Percentiles rank a stretch among this genome's conserved stretches.
These are phyloP conservation scores for Eledone cirrhosa DNA, from an alignment of 2,888 invertebrate genomes.

Conservation along the genomic window DNA sequence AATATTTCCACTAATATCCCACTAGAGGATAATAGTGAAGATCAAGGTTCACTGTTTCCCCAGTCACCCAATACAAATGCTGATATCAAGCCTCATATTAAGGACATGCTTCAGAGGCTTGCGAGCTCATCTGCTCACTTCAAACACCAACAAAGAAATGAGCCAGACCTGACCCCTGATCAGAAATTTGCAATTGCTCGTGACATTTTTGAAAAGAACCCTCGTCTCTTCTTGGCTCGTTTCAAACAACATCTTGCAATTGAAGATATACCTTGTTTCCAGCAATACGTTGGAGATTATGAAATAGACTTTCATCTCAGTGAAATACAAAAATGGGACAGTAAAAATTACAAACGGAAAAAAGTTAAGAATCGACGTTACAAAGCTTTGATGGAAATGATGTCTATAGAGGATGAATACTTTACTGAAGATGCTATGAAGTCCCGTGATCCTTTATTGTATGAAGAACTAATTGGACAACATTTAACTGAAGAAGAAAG, in stretches of 20 bases:
- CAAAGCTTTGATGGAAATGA: slow-evolving; percentile 80
- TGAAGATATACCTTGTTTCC: slow-evolving; percentile 79
- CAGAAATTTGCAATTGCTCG: slow-evolving; percentile 79
- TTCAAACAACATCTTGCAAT: slow-evolving; percentile 79
- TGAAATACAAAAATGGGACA: slow-evolving; percentile 64
- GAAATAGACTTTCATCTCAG: slow-evolving; percentile 75
- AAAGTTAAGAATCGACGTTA: slow-evolving; percentile 79
- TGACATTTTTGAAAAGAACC: slow-evolving; percentile 75
- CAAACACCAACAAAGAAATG: slow-evolving; percentile 83
- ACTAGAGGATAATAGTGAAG: no score
- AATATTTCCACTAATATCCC: no score
- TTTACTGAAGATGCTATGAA: slow-evolving; percentile 95
- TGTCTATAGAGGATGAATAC: slow-evolving; percentile 75
- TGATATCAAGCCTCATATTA: no score
- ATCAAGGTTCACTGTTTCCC: no score
- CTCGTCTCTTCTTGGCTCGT: slow-evolving; percentile 77
- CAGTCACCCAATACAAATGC: no score
- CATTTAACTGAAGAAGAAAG: slow-evolving; percentile 83
- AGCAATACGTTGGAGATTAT: slow-evolving; percentile 68
- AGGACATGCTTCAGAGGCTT: slow-evolving; percentile 73
- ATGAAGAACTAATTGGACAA: slow-evolving; percentile 88
- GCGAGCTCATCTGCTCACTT: slow-evolving; percentile 76
- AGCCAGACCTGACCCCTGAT: slow-evolving; percentile 76
- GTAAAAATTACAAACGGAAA: slow-evolving; percentile 41
- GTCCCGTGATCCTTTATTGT: slow-evolving; percentile 86